A percentile compares a stretch with the other conserved stretches of the same genome.
phyloP scores from a whole-genome alignment of 2,113 vertebrate genomes.

The Myiozetetes cayanensis region DNA sequence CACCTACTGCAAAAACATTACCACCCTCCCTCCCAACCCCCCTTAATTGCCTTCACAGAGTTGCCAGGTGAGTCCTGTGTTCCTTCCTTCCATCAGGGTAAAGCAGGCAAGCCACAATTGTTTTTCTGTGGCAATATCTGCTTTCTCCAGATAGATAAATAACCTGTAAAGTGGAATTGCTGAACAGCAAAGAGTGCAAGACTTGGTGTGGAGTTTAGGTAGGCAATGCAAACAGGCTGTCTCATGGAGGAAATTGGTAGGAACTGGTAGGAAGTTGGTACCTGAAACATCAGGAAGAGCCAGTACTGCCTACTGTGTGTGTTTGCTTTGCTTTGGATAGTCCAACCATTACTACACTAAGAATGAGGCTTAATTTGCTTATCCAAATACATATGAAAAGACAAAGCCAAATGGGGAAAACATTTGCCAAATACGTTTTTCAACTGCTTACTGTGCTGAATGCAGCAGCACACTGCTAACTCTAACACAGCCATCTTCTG shows the following conservation, averaged over 20 bases:
- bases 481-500: not conserved
- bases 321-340: constrained; percentile 21
- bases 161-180: not conserved
- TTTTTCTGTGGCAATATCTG: not conserved
- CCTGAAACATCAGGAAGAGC: not conserved
- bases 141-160: not conserved
- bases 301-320: not conserved
- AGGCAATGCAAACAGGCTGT: not conserved
- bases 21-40: too few species aligned
- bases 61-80: fast-evolving
- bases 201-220: not conserved
- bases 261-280: not conserved
- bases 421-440: constrained; percentile 8
- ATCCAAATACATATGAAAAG: not conserved
- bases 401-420: not conserved
- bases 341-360: not conserved
- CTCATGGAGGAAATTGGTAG: not conserved
- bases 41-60: not conserved
- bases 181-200: not conserved
- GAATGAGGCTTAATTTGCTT: constrained; percentile 47
- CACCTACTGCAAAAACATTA: not conserved
- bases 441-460: not conserved
- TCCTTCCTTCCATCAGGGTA: not conserved
- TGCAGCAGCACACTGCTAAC: not conserved
- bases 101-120: not conserved